Base-by-base conservation (phyloP, 2,797 vertebrate species). In the Melanogrammus aeglefinus region DNA sequence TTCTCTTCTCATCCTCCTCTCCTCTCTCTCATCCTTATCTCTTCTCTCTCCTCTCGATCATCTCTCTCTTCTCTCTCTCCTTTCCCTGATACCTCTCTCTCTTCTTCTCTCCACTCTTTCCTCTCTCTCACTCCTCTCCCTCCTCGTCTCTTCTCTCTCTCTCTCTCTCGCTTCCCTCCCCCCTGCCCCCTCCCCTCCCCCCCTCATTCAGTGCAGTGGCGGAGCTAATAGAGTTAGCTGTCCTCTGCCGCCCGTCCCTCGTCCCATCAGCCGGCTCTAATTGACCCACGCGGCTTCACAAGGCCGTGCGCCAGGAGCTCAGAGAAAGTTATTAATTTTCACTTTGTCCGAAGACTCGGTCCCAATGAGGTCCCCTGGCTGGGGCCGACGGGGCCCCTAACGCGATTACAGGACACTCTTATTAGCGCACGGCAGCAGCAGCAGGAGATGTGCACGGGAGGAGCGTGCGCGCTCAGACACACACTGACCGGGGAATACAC, bases 301-400 rank as follows among this genome's bases (percentile, higher is more conserved):
- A 97, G 96, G 97, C 95, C 96, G 95, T 95, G 96, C 94, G 81
- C 95, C 96, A 96, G 96, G 96, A 97, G 96, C 97, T 97, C 96
- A 95, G 96, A 96, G 96, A 44, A 97, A 97, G 96, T 97, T 98
- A 97, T 97, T 98, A 96, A 98, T 98, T 98, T 98, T 98, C 97
- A 97, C 96, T 98, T 97, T 96, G 97, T 96, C 95, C 96, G 94
- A 96, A 51, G 95, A 95, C 95, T 96, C 95, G 96, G 96, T 98
- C 96, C 97, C 96, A 98, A 97, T 98, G 97, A 97, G 95, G 96
- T 97, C 97, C 96, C 95, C 91, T 95, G 96, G 90, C 96, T 95
- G 95, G 95, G 96, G 95, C 95, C 94, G 95, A 94, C 95, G 95
- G 95, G 94, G 95, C 95, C 90, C 93, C 95, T 96, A 97, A 98